Percentiles rank a stretch among this genome's conserved stretches.
Evolutionary conservation across 2,888 invertebrate genomes (phyloP).

Genomic region (Anticlea derivata): DNA sequence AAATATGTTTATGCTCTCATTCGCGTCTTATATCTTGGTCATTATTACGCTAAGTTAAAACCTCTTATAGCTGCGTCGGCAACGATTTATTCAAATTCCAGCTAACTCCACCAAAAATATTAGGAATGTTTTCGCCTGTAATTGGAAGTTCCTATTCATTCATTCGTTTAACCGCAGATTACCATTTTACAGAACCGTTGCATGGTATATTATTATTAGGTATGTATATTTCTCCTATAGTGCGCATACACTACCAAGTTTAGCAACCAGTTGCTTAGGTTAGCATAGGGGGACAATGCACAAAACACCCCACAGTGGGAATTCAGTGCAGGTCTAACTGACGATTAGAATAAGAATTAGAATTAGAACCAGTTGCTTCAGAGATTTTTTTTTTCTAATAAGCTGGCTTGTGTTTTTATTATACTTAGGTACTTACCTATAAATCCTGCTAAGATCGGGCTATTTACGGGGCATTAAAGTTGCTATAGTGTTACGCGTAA

Average conservation of each 20-base stretch:
- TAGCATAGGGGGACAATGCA: no score
- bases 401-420: no score
- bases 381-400: no score
- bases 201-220: no score
- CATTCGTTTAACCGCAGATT: background rate
- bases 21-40: background rate
- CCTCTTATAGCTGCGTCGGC: conserved; percentile 59
- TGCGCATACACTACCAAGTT: no score
- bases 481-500: conserved; percentile 10
- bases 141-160: conserved; percentile 41
- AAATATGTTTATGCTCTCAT: background rate
- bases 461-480: background rate
- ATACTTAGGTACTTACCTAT: background rate
- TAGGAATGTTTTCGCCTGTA: conserved; percentile 41
- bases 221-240: no score
- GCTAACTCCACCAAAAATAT: conserved; percentile 47
- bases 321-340: no score
- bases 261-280: no score
- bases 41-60: conserved; percentile 35
- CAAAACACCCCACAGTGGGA: no score
- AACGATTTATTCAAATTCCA: conserved; percentile 65
- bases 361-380: no score
- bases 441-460: conserved; percentile 21
- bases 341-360: no score
- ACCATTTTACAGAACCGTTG: no score